Evolutionary conservation across 2,797 vertebrate species (phyloP).

Genomic region (Tolypeutes matacus): DNA sequence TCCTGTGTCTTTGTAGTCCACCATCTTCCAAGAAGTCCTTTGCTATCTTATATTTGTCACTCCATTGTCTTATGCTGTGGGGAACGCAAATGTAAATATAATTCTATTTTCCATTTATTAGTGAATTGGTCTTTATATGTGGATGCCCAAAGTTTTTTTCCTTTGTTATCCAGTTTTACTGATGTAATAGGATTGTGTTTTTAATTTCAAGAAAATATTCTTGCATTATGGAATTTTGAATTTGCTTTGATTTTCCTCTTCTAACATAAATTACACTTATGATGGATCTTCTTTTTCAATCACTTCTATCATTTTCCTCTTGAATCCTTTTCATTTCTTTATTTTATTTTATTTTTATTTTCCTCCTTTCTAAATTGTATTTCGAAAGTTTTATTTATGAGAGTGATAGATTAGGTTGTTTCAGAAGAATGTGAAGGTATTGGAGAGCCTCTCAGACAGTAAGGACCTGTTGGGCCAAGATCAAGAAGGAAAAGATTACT

Average conservation of each 20-base stretch:
- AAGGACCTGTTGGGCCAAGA: neutral
- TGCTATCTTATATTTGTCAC: neutral
- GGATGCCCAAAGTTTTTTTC: neutral
- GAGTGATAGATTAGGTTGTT: neutral
- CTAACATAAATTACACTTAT: neutral
- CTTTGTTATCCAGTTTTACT: neutral
- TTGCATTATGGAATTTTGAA: neutral
- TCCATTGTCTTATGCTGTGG: neutral
- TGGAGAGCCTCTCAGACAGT: neutral
- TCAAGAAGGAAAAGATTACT: neutral
- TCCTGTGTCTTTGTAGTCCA: too few relatives aligned
- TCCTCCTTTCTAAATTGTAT: neutral
- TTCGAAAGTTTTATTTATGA: neutral
- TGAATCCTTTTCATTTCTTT: neutral
- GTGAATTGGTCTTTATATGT: neutral
- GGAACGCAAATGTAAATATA: neutral
- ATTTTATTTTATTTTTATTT: neutral
- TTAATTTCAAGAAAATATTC: neutral
- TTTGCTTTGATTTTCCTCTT: neutral
- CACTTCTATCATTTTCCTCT: neutral
- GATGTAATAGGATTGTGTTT: neutral
- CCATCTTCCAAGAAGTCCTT: neutral
- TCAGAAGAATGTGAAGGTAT: neutral
- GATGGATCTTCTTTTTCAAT: constrained; percentile 11
- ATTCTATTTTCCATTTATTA: constrained; percentile 47